Evolutionary conservation across 2,888 invertebrate species (phyloP), one percentile per base, ranked within the genome.

Genomic region (Xanthia icteritia): DNA sequence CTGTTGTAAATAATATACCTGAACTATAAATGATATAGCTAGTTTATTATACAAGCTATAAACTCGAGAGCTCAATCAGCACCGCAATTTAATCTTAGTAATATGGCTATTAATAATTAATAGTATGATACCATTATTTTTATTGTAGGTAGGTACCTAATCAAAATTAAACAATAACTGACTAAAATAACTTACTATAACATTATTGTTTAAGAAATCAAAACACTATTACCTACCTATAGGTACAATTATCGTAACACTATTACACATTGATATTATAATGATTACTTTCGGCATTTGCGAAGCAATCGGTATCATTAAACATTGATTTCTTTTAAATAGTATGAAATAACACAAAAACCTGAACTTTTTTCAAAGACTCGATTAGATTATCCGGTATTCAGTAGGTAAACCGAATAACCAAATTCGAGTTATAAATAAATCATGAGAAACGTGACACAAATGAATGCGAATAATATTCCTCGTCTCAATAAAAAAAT

Each of bases 371-470:
- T 76, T 61, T 20, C 6, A n/a, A 77, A 65, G 31, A n/a, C 15
- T 58, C 27, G 5, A 31, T 39, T 54, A 1, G 58, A n/a, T 45
- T 36, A 15, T 17, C 15, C 23, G 36, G 23, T 5, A 67, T 31
- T 67, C 48, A 31, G 27, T 20, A 42, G 5, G 1, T 15, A 56
- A 65, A 42, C 60, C 36, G 8, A 51, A 42, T 48, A 69, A 31
- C 2, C 11, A 17, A 72, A 56, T 72, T 65, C 27, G 17, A 42
- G 23, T 17, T 23, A 64, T 13, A 48, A 42, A 77, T 72, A 83
- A 61, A 83, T 71, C 36, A 51, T 64, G 61, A 56, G 56, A 81
- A 69, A 73, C 56, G 69, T 77, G 83, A 77, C 73, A 69, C 15
- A 56, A 73, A 68, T 56, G n/a, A 56, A 61, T 56, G 65, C 72